Percentiles rank a stretch among this genome's conserved stretches.
Conservation (phyloP, 2,113 vertebrate genomes). For the Tachysurus vachellii region DNA sequence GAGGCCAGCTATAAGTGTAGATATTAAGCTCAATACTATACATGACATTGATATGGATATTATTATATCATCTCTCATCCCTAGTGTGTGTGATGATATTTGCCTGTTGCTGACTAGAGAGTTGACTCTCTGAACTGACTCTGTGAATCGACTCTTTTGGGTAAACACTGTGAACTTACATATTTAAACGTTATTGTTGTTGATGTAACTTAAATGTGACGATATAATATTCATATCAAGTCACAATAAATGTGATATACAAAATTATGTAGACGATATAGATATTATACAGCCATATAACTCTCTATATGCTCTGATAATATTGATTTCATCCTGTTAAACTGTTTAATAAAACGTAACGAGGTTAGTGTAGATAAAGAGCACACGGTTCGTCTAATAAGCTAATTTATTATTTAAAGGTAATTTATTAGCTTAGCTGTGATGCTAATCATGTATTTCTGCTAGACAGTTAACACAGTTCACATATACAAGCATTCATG, state of each 20-base stretch:
- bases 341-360: not conserved
- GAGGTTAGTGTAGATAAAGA: not conserved
- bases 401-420: not conserved
- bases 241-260: no score
- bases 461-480: not conserved
- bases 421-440: not conserved
- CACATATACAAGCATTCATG: not conserved
- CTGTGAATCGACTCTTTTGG: not conserved
- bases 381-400: not conserved
- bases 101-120: not conserved
- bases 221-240: no score
- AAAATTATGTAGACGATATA: no score
- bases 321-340: not conserved
- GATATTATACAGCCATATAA: not conserved
- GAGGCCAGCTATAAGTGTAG: not conserved
- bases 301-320: not conserved
- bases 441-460: not conserved
- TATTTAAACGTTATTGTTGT: no score
- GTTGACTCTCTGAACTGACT: not conserved
- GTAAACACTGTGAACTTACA: no score
- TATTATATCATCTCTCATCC: no score
- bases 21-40: not conserved
- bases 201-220: no score
- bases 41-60: no score
- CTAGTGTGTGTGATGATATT: no score